Conservation (phyloP, 2,888 invertebrate species). For the Temnothorax ravouxi region DNA sequence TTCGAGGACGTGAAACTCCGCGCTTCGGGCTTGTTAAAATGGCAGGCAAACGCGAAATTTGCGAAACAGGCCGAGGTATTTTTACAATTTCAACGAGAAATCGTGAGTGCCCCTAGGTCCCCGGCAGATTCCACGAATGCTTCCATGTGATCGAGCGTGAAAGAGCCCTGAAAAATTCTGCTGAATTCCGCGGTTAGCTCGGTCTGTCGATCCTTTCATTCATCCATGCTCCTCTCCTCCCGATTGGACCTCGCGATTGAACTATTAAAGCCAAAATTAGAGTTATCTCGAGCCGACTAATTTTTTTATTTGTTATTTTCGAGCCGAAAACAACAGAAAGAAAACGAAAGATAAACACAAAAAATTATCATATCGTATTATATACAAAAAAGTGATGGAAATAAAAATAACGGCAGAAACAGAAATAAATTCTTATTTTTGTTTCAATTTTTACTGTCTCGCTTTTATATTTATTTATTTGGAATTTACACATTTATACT, state of each 20-base stretch:
- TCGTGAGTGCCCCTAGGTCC: neutral
- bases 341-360: neutral
- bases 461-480: neutral
- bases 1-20: neutral
- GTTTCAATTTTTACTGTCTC: neutral
- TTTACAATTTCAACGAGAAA: conserved; percentile 45
- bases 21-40: conserved; percentile 24
- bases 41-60: conserved; percentile 1
- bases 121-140: conserved; percentile 41
- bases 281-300: neutral
- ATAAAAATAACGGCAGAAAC: neutral
- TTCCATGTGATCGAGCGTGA: conserved; percentile 33
- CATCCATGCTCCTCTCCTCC: neutral
- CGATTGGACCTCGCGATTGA: neutral
- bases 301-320: neutral
- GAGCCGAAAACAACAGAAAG: neutral
- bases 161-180: conserved; percentile 22
- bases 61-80: conserved; percentile 31
- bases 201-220: neutral
- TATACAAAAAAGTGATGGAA: neutral
- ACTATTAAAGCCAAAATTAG: neutral
- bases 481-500: too few relatives aligned
- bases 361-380: neutral
- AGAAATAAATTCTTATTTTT: neutral
- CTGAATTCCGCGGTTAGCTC: conserved; percentile 41